Evolutionary conservation across 2,888 invertebrate species (phyloP).

Genomic region (Pardosa pseudoannulata): DNA sequence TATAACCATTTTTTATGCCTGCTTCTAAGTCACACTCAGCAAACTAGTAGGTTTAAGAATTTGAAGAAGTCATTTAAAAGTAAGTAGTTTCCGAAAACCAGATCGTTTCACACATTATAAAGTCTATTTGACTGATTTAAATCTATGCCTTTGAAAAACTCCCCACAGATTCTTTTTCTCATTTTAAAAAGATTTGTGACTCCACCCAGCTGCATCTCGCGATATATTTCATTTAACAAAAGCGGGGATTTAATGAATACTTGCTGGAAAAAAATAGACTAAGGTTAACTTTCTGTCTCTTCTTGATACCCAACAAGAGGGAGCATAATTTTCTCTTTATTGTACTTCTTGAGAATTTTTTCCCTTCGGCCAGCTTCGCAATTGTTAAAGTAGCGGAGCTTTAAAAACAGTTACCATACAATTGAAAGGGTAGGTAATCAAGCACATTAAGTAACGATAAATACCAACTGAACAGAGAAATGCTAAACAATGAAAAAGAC

Average conservation of each 20-base stretch:
- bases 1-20: no score
- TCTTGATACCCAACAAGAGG: neutral
- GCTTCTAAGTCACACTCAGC: no score
- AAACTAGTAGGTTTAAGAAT: no score
- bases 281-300: neutral
- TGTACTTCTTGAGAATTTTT: slow-evolving; percentile 5
- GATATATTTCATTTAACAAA: neutral
- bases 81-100: neutral
- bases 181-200: neutral
- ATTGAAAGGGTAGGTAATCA: neutral
- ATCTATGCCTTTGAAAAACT: neutral
- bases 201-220: neutral
- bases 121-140: neutral
- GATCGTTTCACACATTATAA: neutral
- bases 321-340: neutral
- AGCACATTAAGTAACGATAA: neutral
- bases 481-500: no score
- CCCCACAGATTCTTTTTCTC: neutral
- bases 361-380: slow-evolving; percentile 25
- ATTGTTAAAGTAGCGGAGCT: slow-evolving; percentile 34
- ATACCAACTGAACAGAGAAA: neutral
- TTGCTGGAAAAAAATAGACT: neutral
- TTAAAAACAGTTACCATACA: slow-evolving; percentile 27
- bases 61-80: neutral
- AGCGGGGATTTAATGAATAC: neutral